Evolutionary conservation across 2,113 vertebrate species (phyloP).

Genomic region (Ammospiza nelsoni): DNA sequence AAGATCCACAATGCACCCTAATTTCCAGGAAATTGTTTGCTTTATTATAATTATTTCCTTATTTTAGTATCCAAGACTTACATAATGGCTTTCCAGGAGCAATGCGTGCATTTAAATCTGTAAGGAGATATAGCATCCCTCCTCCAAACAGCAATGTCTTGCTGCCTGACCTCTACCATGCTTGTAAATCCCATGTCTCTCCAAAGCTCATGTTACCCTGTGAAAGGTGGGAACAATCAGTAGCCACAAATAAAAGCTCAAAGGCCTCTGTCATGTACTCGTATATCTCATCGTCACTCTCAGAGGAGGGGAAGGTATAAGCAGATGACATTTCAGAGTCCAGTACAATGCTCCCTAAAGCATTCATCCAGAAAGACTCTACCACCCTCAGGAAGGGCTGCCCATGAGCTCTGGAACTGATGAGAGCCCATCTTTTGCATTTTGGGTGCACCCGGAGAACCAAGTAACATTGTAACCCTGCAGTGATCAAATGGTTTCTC

Average conservation of each 20-base stretch:
- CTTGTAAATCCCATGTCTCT: neutral
- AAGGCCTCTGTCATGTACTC: neutral
- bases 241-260: neutral
- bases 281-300: neutral
- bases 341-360: neutral
- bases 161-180: neutral
- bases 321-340: neutral
- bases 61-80: conserved; percentile 44
- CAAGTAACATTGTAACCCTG: neutral
- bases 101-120: conserved; percentile 2
- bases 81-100: conserved; percentile 13
- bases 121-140: neutral
- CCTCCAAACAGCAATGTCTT: neutral
- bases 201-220: neutral
- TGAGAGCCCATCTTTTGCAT: neutral
- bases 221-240: neutral
- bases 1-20: conserved; percentile 20
- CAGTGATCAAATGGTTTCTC: neutral
- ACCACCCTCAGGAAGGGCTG: neutral
- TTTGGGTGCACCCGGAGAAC: neutral
- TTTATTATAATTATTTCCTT: conserved; percentile 56
- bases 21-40: conserved; percentile 52
- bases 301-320: neutral
- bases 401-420: neutral
- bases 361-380: neutral